These are phyloP conservation scores for Charadrius vociferus DNA, from an alignment of 2,113 vertebrate genomes.

Conservation along the genomic window DNA sequence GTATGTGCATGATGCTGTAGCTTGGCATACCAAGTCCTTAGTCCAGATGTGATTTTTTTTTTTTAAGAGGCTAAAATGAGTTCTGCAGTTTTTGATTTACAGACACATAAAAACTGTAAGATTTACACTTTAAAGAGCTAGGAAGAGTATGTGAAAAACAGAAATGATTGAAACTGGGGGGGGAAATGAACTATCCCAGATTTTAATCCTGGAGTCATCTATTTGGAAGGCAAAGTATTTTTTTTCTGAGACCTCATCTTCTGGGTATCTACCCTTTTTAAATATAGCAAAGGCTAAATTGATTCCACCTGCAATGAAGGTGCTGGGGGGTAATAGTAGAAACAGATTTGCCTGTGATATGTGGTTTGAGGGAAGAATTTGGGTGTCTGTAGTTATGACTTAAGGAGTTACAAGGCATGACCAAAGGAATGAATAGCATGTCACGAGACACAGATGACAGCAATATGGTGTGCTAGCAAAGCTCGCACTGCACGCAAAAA, in stretches of 20 bases:
- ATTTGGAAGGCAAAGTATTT: slow-evolving; percentile 44
- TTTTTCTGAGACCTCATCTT: slow-evolving; percentile 24
- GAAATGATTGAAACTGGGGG: slow-evolving; percentile 12
- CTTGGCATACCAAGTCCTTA: background rate
- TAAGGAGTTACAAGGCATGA: background rate
- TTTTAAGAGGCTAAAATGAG: background rate
- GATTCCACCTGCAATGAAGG: background rate
- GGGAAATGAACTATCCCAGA: background rate
- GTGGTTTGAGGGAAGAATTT: background rate
- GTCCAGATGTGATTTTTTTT: background rate
- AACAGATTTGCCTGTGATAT: background rate
- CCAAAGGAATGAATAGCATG: background rate
- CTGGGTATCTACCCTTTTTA: background rate
- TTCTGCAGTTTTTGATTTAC: slow-evolving; percentile 51
- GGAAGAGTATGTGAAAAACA: background rate
- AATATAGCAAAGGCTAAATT: background rate
- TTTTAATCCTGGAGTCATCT: slow-evolving; percentile 38
- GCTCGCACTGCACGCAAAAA: background rate
- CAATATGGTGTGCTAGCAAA: background rate
- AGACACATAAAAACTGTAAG: slow-evolving; percentile 23
- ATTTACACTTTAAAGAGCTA: slow-evolving; percentile 23
- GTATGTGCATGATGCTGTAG: background rate
- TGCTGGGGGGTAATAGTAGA: background rate
- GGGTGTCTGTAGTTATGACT: background rate
- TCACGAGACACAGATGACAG: background rate